Evolutionary conservation across 2,888 invertebrate species (phyloP), one percentile per base, ranked within the genome.

Genomic region (Tiliacea citrago): DNA sequence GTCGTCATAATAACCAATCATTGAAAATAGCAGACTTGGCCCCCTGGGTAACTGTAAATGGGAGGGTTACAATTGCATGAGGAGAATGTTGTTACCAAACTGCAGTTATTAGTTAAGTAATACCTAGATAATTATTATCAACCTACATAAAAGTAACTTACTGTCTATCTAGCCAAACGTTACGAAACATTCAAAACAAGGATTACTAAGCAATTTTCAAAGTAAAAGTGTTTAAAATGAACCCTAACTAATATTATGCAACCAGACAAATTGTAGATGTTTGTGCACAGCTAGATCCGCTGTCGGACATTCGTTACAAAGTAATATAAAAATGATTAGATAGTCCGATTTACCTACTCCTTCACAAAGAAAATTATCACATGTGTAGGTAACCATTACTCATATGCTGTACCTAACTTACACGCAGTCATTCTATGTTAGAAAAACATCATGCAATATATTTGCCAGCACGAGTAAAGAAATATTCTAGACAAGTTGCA

Each of bases 301-400:
- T 42, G 58, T 12, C 42, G 39, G 13, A 57, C n/a, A 62, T 47
- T 55, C 68, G 49, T 68, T 67, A 81, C 69, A 51, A 47, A 18
- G 57, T 49, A 53, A 58, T 60, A 63, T 70, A 71, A 51, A 69
- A 70, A 68, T 68, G 67, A 71, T 81, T 81, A 80, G 81, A 81
- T 81, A 72, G 55, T 29, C 18, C 39, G 29, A 55, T 72, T 77
- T 71, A 65, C 45, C 29, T 81, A 65, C 29, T 57, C 29, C 29
- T 42, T 47, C 18, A 76, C 76, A 81, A 76, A 70, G 63, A 18
- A 81, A 76, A 76, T 81, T 58, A 76, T 70, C 47, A 70, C 49
- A 69, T 70, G 24, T 49, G 18, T 45, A n/a, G 13, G 35, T 67
- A 47, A 3, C 8, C 69, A 69, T 66, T 55, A 65, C 68, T 63